Base-by-base conservation (phyloP, 2,113 vertebrate genomes). In the Bambusicola thoracicus region DNA sequence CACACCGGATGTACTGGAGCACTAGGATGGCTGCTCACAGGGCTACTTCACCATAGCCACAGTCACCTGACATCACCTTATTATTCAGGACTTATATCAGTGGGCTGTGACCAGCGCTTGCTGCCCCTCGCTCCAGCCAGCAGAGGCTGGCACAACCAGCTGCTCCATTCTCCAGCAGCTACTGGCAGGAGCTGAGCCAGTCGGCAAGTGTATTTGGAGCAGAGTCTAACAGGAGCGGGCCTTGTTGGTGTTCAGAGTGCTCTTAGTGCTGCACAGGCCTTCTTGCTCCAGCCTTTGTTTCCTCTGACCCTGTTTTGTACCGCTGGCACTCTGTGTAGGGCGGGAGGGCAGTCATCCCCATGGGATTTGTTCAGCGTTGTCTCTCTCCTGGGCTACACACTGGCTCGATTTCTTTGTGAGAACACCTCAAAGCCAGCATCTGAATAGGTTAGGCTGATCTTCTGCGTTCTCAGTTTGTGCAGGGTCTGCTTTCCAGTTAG, bases 201-300 rank as follows among this genome's bases (percentile, higher is more conserved):
- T 20, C 83, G 51, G 63, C 49, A 44, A 63, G 63, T 11, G 4
- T 36, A 29, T 81, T 90, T 65, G 34, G 85, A 66, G 72, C 13
- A 89, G 24, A 83, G 51, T 70, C 65, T 80, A 32, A 55, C 46
- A 91, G 76, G 49, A 94, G 17, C 15, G 56, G 80, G 29, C 61
- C 17, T 63, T 94, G 63, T 46, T 87, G 85, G 55, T 93, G 62
- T 87, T 90, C 61, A 34, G 13, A 88, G 59, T 70, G 3, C 40
- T 85, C 62, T 46, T 65, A 72, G 36, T 94, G 78, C 58, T 85
- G 74, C 49, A 34, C 22, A 67, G 87, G 8, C 36, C 69, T 30
- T 58, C 40, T 61, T 87, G 59, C 72, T 93, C 49, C 55, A 83
- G 68, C 65, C 80, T 96, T 85, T 93, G 72, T 96, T 95, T 96